Evolutionary conservation across 2,888 invertebrate genomes (phyloP).

Genomic region (Cyclophora albipunctata): DNA sequence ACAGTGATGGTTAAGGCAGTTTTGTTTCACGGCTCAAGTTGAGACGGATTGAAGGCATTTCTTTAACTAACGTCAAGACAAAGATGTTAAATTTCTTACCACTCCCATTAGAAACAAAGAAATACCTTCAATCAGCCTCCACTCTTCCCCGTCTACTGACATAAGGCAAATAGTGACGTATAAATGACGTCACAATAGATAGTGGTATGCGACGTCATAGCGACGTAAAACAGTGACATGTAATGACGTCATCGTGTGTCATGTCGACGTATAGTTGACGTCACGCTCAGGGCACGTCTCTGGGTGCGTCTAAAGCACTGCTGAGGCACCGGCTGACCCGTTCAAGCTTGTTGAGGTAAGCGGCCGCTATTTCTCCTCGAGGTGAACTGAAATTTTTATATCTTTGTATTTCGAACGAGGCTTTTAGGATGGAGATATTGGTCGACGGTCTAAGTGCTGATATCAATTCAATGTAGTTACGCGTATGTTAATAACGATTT

Average conservation of each 20-base stretch:
- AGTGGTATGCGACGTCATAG: neutral
- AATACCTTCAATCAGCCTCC: neutral
- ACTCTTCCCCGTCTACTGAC: no score
- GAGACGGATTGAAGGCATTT: neutral
- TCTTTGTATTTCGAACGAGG: neutral
- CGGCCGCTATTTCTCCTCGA: conserved; percentile 41
- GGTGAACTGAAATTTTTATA: conserved; percentile 32
- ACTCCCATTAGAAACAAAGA: no score
- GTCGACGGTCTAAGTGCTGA: neutral
- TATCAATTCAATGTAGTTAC: no score
- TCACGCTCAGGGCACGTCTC: conserved; percentile 40
- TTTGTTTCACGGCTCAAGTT: neutral
- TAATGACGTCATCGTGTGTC: neutral
- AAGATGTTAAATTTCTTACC: no score
- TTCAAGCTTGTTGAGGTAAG: conserved; percentile 48
- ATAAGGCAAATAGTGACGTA: neutral
- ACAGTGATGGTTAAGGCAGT: conserved; percentile 10
- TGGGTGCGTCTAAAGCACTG: conserved; percentile 36
- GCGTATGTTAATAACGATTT: no score
- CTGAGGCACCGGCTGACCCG: conserved; percentile 44
- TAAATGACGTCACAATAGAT: neutral
- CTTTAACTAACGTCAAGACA: no score
- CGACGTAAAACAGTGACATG: neutral
- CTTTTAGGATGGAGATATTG: neutral
- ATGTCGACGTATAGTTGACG: neutral